Evolutionary conservation across 2,888 invertebrate genomes (phyloP).

Genomic region (Cerceris rybyensis): DNA sequence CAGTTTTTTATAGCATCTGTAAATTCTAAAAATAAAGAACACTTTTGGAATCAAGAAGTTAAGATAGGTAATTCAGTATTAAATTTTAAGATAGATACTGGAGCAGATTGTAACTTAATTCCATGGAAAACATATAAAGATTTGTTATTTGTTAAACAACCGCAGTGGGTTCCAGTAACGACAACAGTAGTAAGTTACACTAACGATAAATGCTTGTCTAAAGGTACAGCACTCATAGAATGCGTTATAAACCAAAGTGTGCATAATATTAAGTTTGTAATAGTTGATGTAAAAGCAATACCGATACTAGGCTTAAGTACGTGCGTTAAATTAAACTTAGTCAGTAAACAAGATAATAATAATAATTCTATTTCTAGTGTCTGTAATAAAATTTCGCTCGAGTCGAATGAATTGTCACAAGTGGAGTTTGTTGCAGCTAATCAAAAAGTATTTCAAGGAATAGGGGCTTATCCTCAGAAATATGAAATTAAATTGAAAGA

Average conservation of each 20-base stretch:
- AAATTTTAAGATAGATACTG: slow-evolving; percentile 33
- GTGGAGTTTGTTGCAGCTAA: neutral
- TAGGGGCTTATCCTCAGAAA: slow-evolving; percentile 6
- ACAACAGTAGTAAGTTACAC: slow-evolving; percentile 4
- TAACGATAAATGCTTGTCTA: neutral
- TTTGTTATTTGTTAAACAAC: neutral
- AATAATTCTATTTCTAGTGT: neutral
- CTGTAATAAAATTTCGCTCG: neutral
- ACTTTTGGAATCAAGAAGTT: slow-evolving; percentile 14
- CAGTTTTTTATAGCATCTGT: slow-evolving; percentile 22
- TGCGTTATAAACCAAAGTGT: neutral
- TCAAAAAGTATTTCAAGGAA: slow-evolving; percentile 9
- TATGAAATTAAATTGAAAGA: slow-evolving; percentile 9
- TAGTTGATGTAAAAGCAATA: slow-evolving; percentile 3
- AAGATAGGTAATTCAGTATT: slow-evolving; percentile 16
- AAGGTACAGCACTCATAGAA: neutral
- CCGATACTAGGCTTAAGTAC: slow-evolving; percentile 2
- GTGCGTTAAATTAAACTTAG: neutral
- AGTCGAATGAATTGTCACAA: neutral
- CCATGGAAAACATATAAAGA: neutral
- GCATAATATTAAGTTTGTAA: slow-evolving; percentile 1
- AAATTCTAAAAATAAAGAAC: neutral
- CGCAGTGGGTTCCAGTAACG: neutral
- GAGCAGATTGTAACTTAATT: slow-evolving; percentile 20
- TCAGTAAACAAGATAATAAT: neutral